Conservation (phyloP, 2,113 vertebrate genomes). For the Rattus rattus region DNA sequence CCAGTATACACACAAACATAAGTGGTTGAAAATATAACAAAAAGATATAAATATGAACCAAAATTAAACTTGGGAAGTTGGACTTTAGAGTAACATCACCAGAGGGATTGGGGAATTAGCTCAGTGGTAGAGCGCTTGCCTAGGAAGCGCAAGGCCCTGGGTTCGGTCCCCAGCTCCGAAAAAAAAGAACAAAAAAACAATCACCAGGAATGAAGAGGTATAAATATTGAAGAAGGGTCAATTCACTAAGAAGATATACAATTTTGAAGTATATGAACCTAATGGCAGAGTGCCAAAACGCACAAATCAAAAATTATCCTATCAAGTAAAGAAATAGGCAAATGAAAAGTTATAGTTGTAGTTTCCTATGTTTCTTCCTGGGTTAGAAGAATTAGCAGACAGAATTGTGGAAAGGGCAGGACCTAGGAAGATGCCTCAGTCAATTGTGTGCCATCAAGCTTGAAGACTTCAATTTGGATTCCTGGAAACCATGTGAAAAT, state of each 20-base stretch:
- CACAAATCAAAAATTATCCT: not conserved
- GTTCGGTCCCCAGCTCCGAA: too few species aligned
- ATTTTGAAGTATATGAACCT: not conserved
- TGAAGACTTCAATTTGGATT: not conserved
- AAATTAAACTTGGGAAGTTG: not conserved
- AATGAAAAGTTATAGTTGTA: not conserved
- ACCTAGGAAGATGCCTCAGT: not conserved
- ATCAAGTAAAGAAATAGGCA: not conserved
- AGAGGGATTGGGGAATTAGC: too few species aligned
- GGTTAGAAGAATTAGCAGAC: not conserved
- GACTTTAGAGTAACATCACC: slow-evolving; percentile 5
- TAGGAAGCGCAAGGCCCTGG: too few species aligned
- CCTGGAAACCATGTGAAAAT: not conserved
- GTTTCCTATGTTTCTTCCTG: not conserved
- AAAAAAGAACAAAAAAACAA: too few species aligned
- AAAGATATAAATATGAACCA: slow-evolving; percentile 8
- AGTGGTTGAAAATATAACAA: not conserved
- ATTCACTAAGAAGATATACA: not conserved
- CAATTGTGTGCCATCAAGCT: not conserved
- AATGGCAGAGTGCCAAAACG: not conserved
- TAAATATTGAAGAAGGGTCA: slow-evolving; percentile 7
- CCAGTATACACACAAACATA: not conserved
- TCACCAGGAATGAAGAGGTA: not conserved
- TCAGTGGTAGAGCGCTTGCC: too few species aligned
- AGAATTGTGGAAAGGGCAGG: not conserved